Percentiles rank a stretch among this genome's conserved stretches.
Conservation (phyloP, 2,888 invertebrate genomes). For the Punctoribates punctum region DNA sequence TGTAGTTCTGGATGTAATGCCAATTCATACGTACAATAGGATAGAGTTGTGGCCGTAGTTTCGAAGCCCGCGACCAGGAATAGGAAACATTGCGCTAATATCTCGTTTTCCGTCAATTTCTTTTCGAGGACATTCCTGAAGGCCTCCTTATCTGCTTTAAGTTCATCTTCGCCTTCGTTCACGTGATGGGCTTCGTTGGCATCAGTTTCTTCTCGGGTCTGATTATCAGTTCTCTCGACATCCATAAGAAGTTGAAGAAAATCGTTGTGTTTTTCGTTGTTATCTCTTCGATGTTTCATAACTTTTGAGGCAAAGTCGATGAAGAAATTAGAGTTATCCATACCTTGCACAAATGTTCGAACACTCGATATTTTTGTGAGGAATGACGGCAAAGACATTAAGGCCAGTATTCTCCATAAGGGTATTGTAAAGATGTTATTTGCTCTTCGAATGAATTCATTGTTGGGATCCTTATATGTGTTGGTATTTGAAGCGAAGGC, state of each 20-base stretch:
- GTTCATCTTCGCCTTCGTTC: slow-evolving; percentile 17
- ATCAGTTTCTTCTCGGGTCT: background rate
- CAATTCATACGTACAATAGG: slow-evolving; percentile 31
- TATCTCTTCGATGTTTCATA: slow-evolving; percentile 3
- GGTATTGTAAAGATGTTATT: background rate
- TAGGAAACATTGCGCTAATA: slow-evolving; percentile 22
- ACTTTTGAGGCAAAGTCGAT: background rate
- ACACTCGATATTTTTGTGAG: background rate
- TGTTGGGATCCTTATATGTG: background rate
- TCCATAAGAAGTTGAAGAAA: slow-evolving; percentile 36
- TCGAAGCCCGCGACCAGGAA: slow-evolving; percentile 37
- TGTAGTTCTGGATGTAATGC: slow-evolving; percentile 31
- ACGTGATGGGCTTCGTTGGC: slow-evolving; percentile 32
- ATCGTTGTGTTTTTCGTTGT: slow-evolving; percentile 19
- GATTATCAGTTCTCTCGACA: slow-evolving; percentile 20
- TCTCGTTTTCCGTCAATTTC: slow-evolving; percentile 15
- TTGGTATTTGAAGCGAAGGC: slow-evolving; percentile 3
- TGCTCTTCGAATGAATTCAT: background rate
- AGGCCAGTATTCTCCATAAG: background rate
- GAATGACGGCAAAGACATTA: background rate
- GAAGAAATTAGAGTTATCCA: background rate
- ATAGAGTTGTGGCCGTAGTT: slow-evolving; percentile 38
- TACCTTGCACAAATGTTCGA: background rate
- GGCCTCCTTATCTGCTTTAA: background rate
- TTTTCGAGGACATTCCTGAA: background rate